Evolutionary conservation across 2,113 vertebrate genomes (phyloP), one percentile per base, ranked within the genome.

Genomic region (Donacobius atricapilla): DNA sequence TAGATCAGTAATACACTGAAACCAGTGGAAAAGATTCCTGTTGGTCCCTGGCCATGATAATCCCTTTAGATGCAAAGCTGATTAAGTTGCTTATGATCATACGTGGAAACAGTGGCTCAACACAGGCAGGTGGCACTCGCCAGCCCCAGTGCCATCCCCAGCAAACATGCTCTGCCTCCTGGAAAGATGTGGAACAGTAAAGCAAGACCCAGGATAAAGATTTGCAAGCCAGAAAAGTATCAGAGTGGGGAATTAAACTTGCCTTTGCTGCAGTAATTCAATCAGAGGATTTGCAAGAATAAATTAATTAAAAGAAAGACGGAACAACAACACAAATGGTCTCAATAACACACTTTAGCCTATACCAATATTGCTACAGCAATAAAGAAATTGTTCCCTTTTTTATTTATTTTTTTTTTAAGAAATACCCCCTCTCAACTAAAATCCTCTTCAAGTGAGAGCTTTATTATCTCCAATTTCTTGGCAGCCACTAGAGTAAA

Each of bases 391-490:
- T 61, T 33, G 28, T 66, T 63, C 6, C 10, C 11, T 12, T 13
- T 45, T n/a, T n/a, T n/a, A n/a, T n/a, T 37, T 30, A 42, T 15
- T 21, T 82, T 44, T 42, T 70, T 23, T 93, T 63, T 61, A 95
- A 92, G 90, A 42, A 83, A 80, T 93, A 93, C 60, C 48, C 60
- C 81, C n/a, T 95, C 89, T 92, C 96, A 95, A 94, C 96, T 91
- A 94, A 95, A 95, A 95, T 79, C 97, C 81, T 97, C 94, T 97
- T 92, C 69, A 97, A 97, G 96, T 96, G 87, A 91, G 92, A 96
- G 96, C 97, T 97, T 98, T 98, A 98, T 98, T 98, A 97, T 96
- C 96, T 97, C 93, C 96, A 97, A 97, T 97, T 97, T 97, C 97
- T 97, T 97, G 97, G 95, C 97, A 98, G 97, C 75, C 92, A 93